These are phyloP conservation scores for Eutolmus rufibarbis DNA, from an alignment of 2,888 invertebrate species.

Conservation along the genomic window DNA sequence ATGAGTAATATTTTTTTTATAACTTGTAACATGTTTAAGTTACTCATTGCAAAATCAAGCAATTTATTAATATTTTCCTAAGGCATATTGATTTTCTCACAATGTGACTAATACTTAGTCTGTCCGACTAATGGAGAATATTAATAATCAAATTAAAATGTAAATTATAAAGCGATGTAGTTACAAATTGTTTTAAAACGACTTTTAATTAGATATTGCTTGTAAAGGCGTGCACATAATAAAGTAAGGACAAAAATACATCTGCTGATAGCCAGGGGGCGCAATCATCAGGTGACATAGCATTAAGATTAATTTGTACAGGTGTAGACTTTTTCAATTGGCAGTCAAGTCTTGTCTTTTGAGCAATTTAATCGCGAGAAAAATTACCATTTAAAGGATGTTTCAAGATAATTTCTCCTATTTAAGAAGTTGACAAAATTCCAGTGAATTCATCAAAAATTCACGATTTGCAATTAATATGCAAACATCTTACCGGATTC, in stretches of 20 bases:
- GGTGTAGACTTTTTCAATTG: not conserved
- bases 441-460: not conserved
- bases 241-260: not conserved
- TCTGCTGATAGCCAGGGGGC: not conserved
- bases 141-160: too few species aligned
- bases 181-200: too few species aligned
- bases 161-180: too few species aligned
- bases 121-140: too few species aligned
- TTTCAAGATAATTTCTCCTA: not conserved
- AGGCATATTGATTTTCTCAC: too few species aligned
- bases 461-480: constrained; percentile 10
- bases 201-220: not conserved
- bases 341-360: not conserved
- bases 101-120: too few species aligned
- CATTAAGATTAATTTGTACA: not conserved
- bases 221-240: not conserved
- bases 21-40: too few species aligned
- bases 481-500: not conserved
- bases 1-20: too few species aligned
- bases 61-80: too few species aligned
- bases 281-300: not conserved
- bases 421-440: not conserved
- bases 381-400: not conserved
- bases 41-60: too few species aligned
- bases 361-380: not conserved